Evolutionary conservation across 2,888 invertebrate species (phyloP), one percentile per base, ranked within the genome.

Genomic region (Lochmaea crataegi): DNA sequence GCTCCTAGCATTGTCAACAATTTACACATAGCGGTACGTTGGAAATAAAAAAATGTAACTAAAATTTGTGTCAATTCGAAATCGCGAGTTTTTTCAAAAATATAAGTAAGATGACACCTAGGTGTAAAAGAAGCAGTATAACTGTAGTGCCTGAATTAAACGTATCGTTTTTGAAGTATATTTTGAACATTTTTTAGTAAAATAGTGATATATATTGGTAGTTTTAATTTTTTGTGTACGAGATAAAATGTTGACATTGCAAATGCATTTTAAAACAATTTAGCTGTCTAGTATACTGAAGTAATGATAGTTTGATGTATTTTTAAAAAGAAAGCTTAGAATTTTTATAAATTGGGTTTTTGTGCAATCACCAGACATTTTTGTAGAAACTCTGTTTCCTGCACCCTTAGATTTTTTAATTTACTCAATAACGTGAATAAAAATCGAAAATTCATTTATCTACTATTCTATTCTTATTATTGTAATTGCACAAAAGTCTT

Each of bases 101-200:
- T 58, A 48, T 56, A 26, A 53, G 12, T 16, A 56, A 22, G 22
- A 26, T 57, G n/a, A 68, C 42, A 60, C 60, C n/a, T 26, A 60
- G 65, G 68, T 71, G 60, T 57, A 32, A 32, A 45, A 73, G 72
- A 73, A 76, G 75, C 80, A 71, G 73, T 72, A 78, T 75, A 81
- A 83, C 83, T 83, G 82, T 83, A 83, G 83, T 83, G 83, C 83
- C 83, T 83, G 81, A 83, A 79, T 80, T 80, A 81, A 80, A 83
- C 83, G 83, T 83, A 83, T 83, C 83, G 80, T 80, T 80, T 77
- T 53, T 70, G 76, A 73, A 71, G 38, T 71, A 68, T 70, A 68
- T 73, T 75, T 75, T 68, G 58, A 57, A 72, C 26, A 64, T 68
- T 68, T 61, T 70, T 65, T 72, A 42, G 42, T n/a, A 16, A 41